These are phyloP conservation scores for Bolinopsis microptera DNA, from an alignment of 37 sponge, comb jelly and placozoan genomes.

Conservation along the genomic window DNA sequence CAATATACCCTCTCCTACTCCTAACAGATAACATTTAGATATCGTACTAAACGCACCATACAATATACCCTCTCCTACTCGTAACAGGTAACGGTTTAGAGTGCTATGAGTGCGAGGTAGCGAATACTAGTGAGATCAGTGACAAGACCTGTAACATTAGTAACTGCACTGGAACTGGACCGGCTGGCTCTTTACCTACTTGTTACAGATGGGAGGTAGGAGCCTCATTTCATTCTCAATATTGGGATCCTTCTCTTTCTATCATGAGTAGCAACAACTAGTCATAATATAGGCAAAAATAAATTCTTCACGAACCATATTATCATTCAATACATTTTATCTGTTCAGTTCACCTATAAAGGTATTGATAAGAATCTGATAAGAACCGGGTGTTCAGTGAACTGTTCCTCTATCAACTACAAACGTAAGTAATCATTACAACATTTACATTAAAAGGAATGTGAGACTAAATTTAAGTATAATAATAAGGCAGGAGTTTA, in stretches of 20 bases:
- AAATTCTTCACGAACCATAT: too few species aligned
- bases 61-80: too few species aligned
- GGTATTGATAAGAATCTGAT: neutral
- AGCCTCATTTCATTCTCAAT: neutral
- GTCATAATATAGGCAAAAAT: too few species aligned
- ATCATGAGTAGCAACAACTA: neutral
- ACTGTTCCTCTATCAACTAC: constrained; percentile 17
- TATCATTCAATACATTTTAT: too few species aligned
- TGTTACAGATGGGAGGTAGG: neutral
- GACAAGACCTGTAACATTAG: neutral
- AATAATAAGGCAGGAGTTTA: too few species aligned
- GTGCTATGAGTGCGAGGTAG: neutral
- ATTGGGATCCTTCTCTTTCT: neutral
- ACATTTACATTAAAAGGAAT: neutral
- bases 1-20: too few species aligned
- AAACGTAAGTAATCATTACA: neutral
- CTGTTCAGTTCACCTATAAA: neutral
- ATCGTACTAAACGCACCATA: too few species aligned
- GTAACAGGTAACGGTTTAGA: neutral
- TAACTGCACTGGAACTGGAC: neutral
- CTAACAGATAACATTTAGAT: too few species aligned
- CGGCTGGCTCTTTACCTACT: neutral
- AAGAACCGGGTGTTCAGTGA: neutral
- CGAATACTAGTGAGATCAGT: neutral
- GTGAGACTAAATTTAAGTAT: neutral